Evolutionary conservation across 2,113 vertebrate species (phyloP), one percentile per base, ranked within the genome.

Genomic region (Pithys albifrons): DNA sequence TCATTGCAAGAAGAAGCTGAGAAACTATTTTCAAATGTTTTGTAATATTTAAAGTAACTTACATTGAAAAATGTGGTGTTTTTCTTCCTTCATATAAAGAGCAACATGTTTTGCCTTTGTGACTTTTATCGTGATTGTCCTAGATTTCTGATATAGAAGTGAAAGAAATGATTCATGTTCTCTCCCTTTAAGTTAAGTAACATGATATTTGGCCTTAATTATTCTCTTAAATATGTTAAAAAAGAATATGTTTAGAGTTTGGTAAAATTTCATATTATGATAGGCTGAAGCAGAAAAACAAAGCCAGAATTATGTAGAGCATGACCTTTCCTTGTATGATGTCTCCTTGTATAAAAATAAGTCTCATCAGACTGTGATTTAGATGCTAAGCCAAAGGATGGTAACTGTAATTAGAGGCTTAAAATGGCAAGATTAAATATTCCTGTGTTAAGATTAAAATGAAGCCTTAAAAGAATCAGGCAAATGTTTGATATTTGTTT

Each of bases 181-280:
- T 97, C 83, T 95, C 93, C 61, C 75, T 97, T 96, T 97, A 97
- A 97, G 96, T 97, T 97, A 97, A 75, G 88, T 93, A 97, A 95
- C 88, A 82, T 94, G 89, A 54, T 95, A 96, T 95, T 95, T 95
- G 76, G 83, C 76, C 52, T 93, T 95, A 83, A 91, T 95, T 94
- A 95, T 93, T 91, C 52, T 91, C 57, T 83, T 77, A 90, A 77
- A 71, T 41, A 90, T 87, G 31, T 69, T 64, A 59, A 54, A 73
- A 94, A 94, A 86, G 81, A 72, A 39, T 65, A 64, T 85, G 14
- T 70, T 88, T 80, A 73, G 24, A 91, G 22, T 88, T 93, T 77
- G 74, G 65, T 88, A 88, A 57, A 78, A 80, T 70, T 93, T 89
- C 39, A 17, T 51, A 67, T 78, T 78, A 85, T 66, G 41, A 35